Percentiles rank a stretch among this genome's conserved stretches.
Evolutionary conservation across 2,797 vertebrate species (phyloP).

Genomic region (Bovichtus diacanthus): DNA sequence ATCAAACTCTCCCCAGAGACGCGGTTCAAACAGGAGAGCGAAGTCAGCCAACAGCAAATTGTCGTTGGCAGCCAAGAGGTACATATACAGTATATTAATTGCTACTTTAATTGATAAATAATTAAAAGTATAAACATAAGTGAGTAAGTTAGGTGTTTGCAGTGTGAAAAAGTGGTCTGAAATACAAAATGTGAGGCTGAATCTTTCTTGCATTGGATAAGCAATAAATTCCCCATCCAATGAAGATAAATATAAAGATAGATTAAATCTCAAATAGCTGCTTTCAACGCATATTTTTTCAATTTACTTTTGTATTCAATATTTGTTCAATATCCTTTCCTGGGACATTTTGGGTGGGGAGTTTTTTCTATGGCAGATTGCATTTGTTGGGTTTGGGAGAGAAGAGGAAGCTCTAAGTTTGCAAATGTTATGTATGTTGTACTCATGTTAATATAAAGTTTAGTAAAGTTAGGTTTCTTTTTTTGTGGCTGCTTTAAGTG

Average conservation of each 20-base stretch:
- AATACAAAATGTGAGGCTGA: neutral
- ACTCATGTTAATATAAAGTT: too few species aligned
- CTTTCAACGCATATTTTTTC: neutral
- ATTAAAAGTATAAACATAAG: neutral
- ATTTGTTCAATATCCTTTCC: too few species aligned
- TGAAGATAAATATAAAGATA: neutral
- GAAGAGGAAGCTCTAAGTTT: too few species aligned
- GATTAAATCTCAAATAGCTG: neutral
- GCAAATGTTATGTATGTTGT: too few species aligned
- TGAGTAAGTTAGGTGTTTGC: neutral
- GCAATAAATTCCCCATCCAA: neutral
- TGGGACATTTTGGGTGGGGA: neutral
- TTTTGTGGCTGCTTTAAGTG: too few species aligned
- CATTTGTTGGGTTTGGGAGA: too few species aligned
- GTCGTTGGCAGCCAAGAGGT: conserved; percentile 11
- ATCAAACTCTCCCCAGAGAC: conserved; percentile 69
- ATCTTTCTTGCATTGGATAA: neutral
- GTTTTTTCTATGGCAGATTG: too few species aligned
- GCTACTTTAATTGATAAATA: conserved; percentile 7
- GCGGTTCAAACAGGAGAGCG: neutral
- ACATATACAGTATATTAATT: neutral
- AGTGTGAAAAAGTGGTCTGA: neutral
- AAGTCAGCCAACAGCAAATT: neutral
- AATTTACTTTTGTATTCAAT: neutral
- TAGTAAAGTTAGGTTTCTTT: too few species aligned